Conservation (phyloP, 2,888 invertebrate species). For the Perithous albicinctus region DNA sequence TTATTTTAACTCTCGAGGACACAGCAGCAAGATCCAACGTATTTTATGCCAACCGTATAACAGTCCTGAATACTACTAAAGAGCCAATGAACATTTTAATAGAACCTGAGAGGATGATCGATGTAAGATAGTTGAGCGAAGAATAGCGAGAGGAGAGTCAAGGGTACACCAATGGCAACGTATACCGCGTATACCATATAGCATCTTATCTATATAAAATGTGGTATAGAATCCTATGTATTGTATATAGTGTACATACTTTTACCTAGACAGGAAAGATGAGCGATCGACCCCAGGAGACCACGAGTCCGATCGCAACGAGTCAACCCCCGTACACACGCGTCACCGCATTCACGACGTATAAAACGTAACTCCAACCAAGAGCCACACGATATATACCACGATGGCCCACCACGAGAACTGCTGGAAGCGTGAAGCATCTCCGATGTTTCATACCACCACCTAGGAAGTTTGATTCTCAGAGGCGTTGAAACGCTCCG, state of each 20-base stretch:
- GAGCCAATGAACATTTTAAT: constrained; percentile 78
- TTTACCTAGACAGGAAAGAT: constrained; percentile 71
- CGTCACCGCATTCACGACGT: constrained; percentile 61
- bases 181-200: constrained; percentile 72
- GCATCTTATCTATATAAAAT: constrained; percentile 2
- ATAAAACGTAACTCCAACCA: constrained; percentile 32
- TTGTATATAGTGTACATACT: background rate
- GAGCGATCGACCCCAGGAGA: constrained; percentile 82
- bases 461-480: constrained; percentile 28
- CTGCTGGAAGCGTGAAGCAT: constrained; percentile 9
- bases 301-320: constrained; percentile 75
- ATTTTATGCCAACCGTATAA: background rate
- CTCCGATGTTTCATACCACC: constrained; percentile 1
- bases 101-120: constrained; percentile 79
- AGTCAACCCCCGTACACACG: constrained; percentile 46
- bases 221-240: constrained; percentile 1
- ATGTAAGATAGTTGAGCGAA: constrained; percentile 81
- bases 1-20: too few relatives aligned
- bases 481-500: constrained; percentile 46
- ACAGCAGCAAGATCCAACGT: constrained; percentile 23
- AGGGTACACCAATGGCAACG: constrained; percentile 68
- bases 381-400: constrained; percentile 30
- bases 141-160: constrained; percentile 76
- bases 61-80: constrained; percentile 5
- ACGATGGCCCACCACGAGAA: constrained; percentile 17